These are phyloP conservation scores for Lepidurus apus DNA, from an alignment of 1,140 invertebrate species.

Conservation along the genomic window DNA sequence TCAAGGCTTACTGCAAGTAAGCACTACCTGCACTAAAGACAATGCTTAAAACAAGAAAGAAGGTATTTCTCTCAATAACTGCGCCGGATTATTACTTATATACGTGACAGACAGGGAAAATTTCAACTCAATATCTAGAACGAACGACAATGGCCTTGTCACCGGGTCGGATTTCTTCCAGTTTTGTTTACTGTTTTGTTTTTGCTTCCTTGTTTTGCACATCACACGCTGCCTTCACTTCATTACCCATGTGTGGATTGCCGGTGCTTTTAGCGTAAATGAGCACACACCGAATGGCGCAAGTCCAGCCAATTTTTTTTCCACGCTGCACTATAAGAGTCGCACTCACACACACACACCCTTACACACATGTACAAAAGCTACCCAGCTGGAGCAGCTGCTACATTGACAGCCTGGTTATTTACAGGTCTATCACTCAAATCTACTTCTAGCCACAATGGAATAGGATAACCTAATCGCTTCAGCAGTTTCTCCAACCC, in stretches of 20 bases:
- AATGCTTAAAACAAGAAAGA: not conserved
- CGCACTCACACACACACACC: not conserved
- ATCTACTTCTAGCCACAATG: conserved; percentile 90
- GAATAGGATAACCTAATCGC: conserved; percentile 72
- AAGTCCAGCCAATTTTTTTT: not conserved
- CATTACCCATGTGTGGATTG: not conserved
- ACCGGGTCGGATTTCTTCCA: not conserved
- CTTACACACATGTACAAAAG: not conserved
- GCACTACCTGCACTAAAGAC: not conserved
- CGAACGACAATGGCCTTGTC: not conserved
- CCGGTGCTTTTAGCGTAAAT: not conserved
- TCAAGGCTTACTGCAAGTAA: not conserved
- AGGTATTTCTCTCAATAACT: not conserved
- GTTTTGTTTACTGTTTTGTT: not conserved
- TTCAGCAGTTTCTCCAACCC: conserved; percentile 86
- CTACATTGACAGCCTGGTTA: conserved; percentile 31
- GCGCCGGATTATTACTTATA: not conserved
- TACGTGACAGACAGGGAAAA: not conserved
- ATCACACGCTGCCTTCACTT: not conserved
- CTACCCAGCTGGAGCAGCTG: not conserved
- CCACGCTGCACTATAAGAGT: not conserved
- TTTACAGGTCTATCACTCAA: conserved; percentile 54
- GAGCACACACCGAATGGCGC: not conserved
- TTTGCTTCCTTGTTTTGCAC: not conserved
- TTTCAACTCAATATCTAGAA: not conserved